Percentiles rank a stretch among this genome's conserved stretches.
These are phyloP conservation scores for Lerema accius DNA, from an alignment of 1,140 invertebrate species.

Conservation along the genomic window DNA sequence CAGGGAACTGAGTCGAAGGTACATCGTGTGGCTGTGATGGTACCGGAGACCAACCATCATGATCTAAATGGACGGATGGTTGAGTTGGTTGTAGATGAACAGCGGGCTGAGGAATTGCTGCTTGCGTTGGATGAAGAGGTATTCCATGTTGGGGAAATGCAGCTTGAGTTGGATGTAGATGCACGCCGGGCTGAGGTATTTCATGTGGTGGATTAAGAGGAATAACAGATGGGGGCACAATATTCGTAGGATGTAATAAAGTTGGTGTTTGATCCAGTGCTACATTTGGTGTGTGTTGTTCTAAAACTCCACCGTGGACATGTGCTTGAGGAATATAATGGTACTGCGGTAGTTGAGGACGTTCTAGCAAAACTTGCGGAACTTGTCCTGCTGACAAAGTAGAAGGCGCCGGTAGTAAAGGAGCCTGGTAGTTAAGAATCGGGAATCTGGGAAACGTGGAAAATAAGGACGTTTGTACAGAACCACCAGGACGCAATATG, in stretches of 20 bases:
- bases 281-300: constrained; percentile 46
- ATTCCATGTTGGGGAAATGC: constrained; percentile 32
- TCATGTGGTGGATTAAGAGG: constrained; percentile 38
- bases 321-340: constrained; percentile 53
- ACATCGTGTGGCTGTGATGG: constrained; percentile 51
- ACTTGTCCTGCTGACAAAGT: constrained; percentile 36
- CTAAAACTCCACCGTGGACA: constrained; percentile 47
- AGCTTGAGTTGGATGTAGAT: constrained; percentile 45
- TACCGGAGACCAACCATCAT: constrained; percentile 73
- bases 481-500: constrained; percentile 70
- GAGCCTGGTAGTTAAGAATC: constrained; percentile 63
- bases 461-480: constrained; percentile 74
- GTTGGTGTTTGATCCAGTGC: constrained; percentile 47
- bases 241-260: constrained; percentile 28
- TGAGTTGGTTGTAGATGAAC: constrained; percentile 51
- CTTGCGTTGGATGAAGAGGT: constrained; percentile 38
- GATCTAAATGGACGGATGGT: constrained; percentile 51
- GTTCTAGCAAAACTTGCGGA: constrained; percentile 49
- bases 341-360: constrained; percentile 55
- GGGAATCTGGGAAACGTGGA: constrained; percentile 76
- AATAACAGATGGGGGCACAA: constrained; percentile 17
- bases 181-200: constrained; percentile 36
- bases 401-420: constrained; percentile 47
- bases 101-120: constrained; percentile 36
- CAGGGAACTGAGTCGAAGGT: constrained; percentile 41